phyloP scores from a whole-genome alignment of 1,140 invertebrate species.

The Cataglyphis hispanica region DNA sequence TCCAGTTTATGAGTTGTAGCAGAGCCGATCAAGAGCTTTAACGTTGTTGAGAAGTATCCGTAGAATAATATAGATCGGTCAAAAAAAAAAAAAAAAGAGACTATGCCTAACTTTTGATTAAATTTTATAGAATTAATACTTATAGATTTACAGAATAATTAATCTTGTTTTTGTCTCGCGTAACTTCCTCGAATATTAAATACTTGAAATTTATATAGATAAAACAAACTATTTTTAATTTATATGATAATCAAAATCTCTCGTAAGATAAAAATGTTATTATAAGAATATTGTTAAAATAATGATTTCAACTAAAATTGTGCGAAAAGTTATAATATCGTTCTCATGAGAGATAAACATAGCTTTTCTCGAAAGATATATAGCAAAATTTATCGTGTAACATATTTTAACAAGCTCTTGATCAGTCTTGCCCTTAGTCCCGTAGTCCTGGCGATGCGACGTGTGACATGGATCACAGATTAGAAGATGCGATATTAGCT shows the following conservation, averaged over 20 bases:
- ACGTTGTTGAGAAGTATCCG: neutral
- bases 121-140: neutral
- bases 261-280: neutral
- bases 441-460: constrained; percentile 64
- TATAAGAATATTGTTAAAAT: neutral
- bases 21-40: constrained; percentile 69
- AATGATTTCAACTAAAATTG: neutral
- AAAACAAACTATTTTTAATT: neutral
- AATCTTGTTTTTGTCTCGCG: neutral
- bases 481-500: constrained; percentile 60
- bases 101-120: constrained; percentile 18
- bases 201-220: constrained; percentile 1
- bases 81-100: neutral
- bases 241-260: neutral
- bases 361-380: neutral
- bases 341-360: neutral
- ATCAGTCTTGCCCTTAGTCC: constrained; percentile 65
- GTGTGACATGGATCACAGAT: constrained; percentile 73
- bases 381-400: neutral
- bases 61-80: neutral
- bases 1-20: constrained; percentile 42
- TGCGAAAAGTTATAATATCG: neutral
- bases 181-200: neutral
- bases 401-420: constrained; percentile 69
- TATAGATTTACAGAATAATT: neutral